Percentiles rank a stretch among this genome's conserved stretches.
phyloP scores from a whole-genome alignment of 2,113 vertebrate genomes.

The Scartelaos histophorus region DNA sequence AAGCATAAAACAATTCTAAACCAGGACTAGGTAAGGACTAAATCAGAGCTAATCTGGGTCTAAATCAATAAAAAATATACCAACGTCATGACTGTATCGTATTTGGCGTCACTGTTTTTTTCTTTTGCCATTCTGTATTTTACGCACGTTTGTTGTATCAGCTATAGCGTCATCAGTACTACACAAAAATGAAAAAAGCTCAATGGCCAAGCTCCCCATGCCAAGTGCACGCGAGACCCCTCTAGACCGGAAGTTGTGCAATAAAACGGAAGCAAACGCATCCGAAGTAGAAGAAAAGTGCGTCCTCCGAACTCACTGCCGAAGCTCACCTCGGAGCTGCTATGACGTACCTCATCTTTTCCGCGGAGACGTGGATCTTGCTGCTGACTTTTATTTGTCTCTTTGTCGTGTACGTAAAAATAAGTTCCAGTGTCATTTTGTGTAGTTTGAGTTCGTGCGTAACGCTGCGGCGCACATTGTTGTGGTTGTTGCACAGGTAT shows the following conservation, averaged over 20 bases:
- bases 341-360: slow-evolving; percentile 37
- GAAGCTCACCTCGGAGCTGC: no score
- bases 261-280: not conserved
- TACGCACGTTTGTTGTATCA: no score
- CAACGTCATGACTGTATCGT: no score
- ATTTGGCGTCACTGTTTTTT: no score
- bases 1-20: no score
- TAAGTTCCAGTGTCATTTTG: not conserved
- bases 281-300: no score
- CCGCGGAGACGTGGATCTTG: slow-evolving; percentile 47
- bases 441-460: not conserved
- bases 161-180: no score
- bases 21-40: no score
- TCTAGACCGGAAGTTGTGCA: not conserved
- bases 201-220: not conserved
- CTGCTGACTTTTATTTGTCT: slow-evolving; percentile 27
- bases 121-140: no score
- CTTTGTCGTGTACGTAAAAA: slow-evolving; percentile 39
- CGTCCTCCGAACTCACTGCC: no score
- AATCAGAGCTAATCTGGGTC: no score
- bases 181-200: not conserved
- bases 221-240: not conserved
- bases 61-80: no score
- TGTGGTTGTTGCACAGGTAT: slow-evolving; percentile 27
- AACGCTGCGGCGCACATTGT: not conserved